Evolutionary conservation across 1,140 invertebrate genomes (phyloP).

Genomic region (Calephelis nemesis): DNA sequence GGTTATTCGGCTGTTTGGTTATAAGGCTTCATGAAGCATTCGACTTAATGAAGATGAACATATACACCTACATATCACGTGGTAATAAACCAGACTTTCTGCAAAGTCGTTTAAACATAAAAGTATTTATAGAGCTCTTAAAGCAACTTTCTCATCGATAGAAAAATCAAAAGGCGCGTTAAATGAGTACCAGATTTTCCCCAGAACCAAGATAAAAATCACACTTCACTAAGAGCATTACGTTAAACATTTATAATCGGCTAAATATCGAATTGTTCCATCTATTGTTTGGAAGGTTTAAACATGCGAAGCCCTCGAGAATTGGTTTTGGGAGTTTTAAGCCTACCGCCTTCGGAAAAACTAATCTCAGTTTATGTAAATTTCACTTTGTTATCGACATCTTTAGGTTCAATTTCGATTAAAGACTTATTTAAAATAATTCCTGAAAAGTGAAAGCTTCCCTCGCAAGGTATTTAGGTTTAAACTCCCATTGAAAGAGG

Average conservation of each 20-base stretch:
- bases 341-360: slow-evolving; percentile 70
- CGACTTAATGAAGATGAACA: too few relatives aligned
- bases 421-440: slow-evolving; percentile 52
- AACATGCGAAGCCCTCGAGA: slow-evolving; percentile 62
- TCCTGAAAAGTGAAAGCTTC: slow-evolving; percentile 78
- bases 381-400: slow-evolving; percentile 34
- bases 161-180: neutral
- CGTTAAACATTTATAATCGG: slow-evolving; percentile 71
- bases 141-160: neutral
- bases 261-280: slow-evolving; percentile 78
- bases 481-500: slow-evolving; percentile 78
- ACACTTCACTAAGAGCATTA: slow-evolving; percentile 75
- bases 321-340: slow-evolving; percentile 76
- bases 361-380: slow-evolving; percentile 32
- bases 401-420: slow-evolving; percentile 45
- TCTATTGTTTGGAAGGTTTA: slow-evolving; percentile 73
- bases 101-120: too few relatives aligned
- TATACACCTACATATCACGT: too few relatives aligned
- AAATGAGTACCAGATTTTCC: slow-evolving; percentile 2
- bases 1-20: too few relatives aligned
- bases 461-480: slow-evolving; percentile 77
- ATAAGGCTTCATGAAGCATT: too few relatives aligned
- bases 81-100: too few relatives aligned
- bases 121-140: neutral
- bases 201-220: slow-evolving; percentile 52